Evolutionary conservation across 2,888 invertebrate species (phyloP), one percentile per base, ranked within the genome.

Genomic region (Sphaerophoria taeniata): DNA sequence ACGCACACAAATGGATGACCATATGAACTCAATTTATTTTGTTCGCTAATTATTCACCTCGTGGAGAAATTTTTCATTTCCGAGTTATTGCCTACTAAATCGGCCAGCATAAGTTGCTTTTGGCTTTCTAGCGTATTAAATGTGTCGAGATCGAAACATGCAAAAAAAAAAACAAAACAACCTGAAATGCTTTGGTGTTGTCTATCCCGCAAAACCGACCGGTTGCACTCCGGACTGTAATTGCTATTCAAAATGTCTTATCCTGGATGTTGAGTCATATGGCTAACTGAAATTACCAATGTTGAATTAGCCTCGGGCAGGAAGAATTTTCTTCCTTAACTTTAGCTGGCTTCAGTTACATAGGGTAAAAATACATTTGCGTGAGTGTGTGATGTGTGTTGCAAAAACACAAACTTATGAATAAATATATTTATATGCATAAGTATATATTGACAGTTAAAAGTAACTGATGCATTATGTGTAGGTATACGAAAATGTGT

Each of bases 1-100:
- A 76, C 51, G 63, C 70, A 39, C 51, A 53, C 39, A 85, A 85
- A 65, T 70, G 63, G 70, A 73, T 76, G 73, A 65, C 76, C 76
- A 73, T 81, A 81, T 81, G 85, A 85, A 73, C 85, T 77, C 85
- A 77, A 85, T 85, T 85, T 85, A 85, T 85, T 85, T 85, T 73
- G 72, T 67, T 63, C 60, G 81, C 85, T 85, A 81, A 85, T 81
- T 85, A 85, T 85, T 85, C 85, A 81, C 76, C 76, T 76, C 51
- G 51, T 70, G 81, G 81, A 81, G 72, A 85, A 85, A 85, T 81
- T 85, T 81, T 85, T 85, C 85, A 81, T 85, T 81, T 85, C 81
- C 81, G 73, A 85, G 85, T 81, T 81, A 85, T 58, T 47, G 76
- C 85, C 79, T 70, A 71, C 74, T 24, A 55, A 45, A 56, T 65